Conservation (phyloP, 2,888 invertebrate species). For the Brachypterus glaber region DNA sequence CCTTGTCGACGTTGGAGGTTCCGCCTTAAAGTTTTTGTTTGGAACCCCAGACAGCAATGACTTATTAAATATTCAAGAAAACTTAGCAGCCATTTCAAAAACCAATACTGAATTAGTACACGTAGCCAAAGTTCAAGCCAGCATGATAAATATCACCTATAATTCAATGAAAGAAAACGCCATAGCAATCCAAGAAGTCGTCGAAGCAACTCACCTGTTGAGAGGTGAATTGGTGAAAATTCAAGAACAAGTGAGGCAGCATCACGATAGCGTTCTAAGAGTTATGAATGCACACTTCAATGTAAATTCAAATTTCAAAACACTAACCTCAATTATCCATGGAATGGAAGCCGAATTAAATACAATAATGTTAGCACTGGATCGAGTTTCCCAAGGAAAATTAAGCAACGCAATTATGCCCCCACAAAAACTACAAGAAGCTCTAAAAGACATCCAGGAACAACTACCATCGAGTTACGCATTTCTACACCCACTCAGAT, state of each 20-base stretch:
- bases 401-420: neutral
- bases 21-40: conserved; percentile 1
- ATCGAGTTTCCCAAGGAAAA: neutral
- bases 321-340: neutral
- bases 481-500: neutral
- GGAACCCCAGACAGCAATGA: neutral
- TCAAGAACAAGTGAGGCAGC: too few species aligned
- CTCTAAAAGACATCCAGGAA: neutral
- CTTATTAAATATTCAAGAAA: neutral
- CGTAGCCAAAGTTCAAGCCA: neutral
- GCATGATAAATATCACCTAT: neutral
- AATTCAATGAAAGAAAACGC: too few species aligned
- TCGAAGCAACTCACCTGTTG: too few species aligned
- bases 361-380: neutral
- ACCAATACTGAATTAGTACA: neutral
- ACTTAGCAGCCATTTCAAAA: too few species aligned
- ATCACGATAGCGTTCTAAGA: too few species aligned
- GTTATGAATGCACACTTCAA: too few species aligned
- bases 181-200: too few species aligned
- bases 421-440: too few species aligned
- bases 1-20: too few species aligned
- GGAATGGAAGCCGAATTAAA: neutral
- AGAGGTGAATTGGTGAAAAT: too few species aligned
- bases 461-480: neutral
- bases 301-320: too few species aligned